Percentiles rank a stretch among this genome's conserved stretches.
Conservation (phyloP, 2,113 vertebrate genomes). For the Cyanistes caeruleus region DNA sequence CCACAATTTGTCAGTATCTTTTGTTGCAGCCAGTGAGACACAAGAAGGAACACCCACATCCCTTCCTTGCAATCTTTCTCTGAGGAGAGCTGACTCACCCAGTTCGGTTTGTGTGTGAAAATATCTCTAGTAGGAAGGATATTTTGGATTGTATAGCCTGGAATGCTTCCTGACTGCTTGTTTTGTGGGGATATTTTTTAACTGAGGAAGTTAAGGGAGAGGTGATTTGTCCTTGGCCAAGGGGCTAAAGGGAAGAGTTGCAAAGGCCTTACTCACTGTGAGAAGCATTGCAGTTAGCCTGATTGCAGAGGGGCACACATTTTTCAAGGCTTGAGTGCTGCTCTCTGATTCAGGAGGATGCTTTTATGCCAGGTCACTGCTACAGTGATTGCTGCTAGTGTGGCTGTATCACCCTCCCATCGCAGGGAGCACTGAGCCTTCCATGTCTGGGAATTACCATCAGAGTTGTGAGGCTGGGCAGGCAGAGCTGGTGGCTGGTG, state of each 20-base stretch:
- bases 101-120: slow-evolving; percentile 5
- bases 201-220: neutral
- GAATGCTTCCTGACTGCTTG: neutral
- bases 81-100: slow-evolving; percentile 52
- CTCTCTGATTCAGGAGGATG: neutral
- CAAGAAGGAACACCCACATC: slow-evolving; percentile 43
- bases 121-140: slow-evolving; percentile 26
- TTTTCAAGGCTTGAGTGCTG: neutral
- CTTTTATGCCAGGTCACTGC: slow-evolving; percentile 55
- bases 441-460: neutral
- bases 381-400: neutral
- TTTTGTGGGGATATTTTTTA: neutral
- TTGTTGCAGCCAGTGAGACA: slow-evolving; percentile 32
- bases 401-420: neutral
- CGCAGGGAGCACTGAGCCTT: neutral
- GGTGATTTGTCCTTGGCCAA: neutral
- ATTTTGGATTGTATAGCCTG: slow-evolving; percentile 6
- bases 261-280: neutral
- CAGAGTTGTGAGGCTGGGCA: neutral
- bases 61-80: neutral
- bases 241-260: neutral
- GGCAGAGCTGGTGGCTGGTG: neutral
- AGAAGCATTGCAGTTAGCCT: neutral
- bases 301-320: neutral
- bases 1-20: slow-evolving; percentile 38